phyloP scores from a whole-genome alignment of 2,888 invertebrate genomes.

The Ditula angustiorana region DNA sequence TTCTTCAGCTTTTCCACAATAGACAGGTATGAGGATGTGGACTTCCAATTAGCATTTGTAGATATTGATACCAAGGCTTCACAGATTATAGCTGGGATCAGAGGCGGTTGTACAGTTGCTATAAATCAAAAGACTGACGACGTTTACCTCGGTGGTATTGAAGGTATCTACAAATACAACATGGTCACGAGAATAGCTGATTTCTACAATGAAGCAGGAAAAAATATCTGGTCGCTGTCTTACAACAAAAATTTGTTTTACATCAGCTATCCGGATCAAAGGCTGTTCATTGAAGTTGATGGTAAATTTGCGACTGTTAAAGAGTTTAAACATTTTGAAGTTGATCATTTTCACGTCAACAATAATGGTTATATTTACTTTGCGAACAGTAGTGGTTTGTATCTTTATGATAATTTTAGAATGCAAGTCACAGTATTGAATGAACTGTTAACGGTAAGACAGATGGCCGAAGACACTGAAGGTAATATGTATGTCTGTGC shows the following conservation, averaged over 20 bases:
- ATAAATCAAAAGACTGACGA: slow-evolving; percentile 63
- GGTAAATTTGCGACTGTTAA: slow-evolving; percentile 62
- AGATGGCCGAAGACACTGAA: slow-evolving; percentile 66
- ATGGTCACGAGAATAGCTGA: slow-evolving; percentile 64
- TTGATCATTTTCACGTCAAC: slow-evolving; percentile 63
- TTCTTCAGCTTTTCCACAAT: slow-evolving; percentile 64
- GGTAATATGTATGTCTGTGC: slow-evolving; percentile 63
- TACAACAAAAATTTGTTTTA: slow-evolving; percentile 65
- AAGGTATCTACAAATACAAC: slow-evolving; percentile 71
- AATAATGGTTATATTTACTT: slow-evolving; percentile 56
- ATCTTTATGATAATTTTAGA: slow-evolving; percentile 55
- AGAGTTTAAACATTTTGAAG: slow-evolving; percentile 65
- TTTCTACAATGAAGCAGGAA: slow-evolving; percentile 62
- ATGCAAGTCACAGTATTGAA: slow-evolving; percentile 49
- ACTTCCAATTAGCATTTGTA: slow-evolving; percentile 63
- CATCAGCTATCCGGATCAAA: slow-evolving; percentile 70
- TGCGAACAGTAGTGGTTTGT: slow-evolving; percentile 66
- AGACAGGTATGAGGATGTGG: slow-evolving; percentile 61
- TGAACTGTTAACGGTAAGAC: slow-evolving; percentile 61
- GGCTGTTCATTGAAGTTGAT: slow-evolving; percentile 60
- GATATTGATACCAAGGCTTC: slow-evolving; percentile 60
- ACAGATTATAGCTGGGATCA: slow-evolving; percentile 60
- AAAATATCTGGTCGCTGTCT: slow-evolving; percentile 67
- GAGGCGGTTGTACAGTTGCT: slow-evolving; percentile 66
- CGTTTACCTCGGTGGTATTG: slow-evolving; percentile 68